Evolutionary conservation across 2,113 vertebrate species (phyloP), one percentile per base, ranked within the genome.

Genomic region (Deroptyus accipitrinus): DNA sequence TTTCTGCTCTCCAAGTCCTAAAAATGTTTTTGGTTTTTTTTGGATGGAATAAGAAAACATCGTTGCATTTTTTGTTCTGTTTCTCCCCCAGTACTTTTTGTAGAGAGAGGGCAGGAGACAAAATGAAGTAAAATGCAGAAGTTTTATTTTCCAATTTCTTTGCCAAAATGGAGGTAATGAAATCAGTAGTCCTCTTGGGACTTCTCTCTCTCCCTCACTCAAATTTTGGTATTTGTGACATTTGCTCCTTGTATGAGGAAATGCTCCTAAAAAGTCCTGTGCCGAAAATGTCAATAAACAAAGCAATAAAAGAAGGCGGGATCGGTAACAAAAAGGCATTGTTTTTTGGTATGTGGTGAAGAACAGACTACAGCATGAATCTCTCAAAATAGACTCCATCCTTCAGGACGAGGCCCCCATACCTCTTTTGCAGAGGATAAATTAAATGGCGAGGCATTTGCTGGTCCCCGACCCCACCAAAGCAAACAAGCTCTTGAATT

Each of bases 401-500:
- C 87, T 95, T 86, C 54, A 63, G 94, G 94, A 95, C 28, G 15
- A 64, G 81, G 95, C 84, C 75, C 52, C 48, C 55, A 15, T 75
- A 86, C 83, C 91, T 44, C 81, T 90, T 82, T 93, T 82, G 94
- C 88, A 68, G 89, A 91, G 94, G 95, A 92, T 63, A 80, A 62
- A 77, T 68, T 84, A 77, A 92, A 94, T 75, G 93, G 93, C 31
- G 79, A 97, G 90, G 77, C 95, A 84, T 96, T 92, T 91, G 82
- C 96, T 83, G 95, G 70, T 89, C 83, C 95, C 94, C 67, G 86
- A 72, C 77, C 92, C 95, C 95, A 96, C 96, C 96, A 97, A 98
- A 97, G 97, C 97, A 98, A 98, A 98, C 97, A 98, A 94, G 88
- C 96, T 94, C 96, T 94, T 95, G 96, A 94, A 97, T 97, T 98